Evolutionary conservation across 2,113 vertebrate genomes (phyloP).

Genomic region (Lepisosteus oculatus): DNA sequence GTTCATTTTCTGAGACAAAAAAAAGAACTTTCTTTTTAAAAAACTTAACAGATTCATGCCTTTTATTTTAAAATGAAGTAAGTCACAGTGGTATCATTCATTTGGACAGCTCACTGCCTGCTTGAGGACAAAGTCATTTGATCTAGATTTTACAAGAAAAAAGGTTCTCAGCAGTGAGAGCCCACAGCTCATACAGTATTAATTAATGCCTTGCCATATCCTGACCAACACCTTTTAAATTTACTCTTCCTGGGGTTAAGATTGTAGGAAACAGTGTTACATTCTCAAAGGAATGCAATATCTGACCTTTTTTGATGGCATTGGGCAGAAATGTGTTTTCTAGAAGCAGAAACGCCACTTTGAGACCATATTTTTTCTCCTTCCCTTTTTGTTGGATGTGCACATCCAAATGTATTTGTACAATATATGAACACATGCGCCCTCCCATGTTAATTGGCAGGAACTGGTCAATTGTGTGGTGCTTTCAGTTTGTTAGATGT

Average conservation of each 20-base stretch:
- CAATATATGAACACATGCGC: too few species aligned
- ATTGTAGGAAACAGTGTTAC: neutral
- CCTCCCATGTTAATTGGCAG: too few species aligned
- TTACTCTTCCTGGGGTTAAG: neutral
- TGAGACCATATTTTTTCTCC: too few species aligned
- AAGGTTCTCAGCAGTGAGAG: neutral
- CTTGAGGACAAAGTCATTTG: constrained; percentile 53
- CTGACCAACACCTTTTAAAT: neutral
- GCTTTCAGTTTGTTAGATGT: too few species aligned
- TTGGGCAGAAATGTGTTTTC: neutral
- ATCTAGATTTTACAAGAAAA: constrained; percentile 39
- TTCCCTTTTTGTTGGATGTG: too few species aligned
- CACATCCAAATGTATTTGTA: too few species aligned
- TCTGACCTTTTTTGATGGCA: neutral
- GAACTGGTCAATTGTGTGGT: too few species aligned
- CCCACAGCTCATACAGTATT: neutral
- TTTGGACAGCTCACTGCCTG: constrained; percentile 45
- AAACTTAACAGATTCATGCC: constrained; percentile 43
- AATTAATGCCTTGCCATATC: neutral
- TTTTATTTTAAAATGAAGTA: constrained; percentile 49
- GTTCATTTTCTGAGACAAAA: too few species aligned
- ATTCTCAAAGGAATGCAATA: too few species aligned
- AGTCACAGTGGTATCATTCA: constrained; percentile 47
- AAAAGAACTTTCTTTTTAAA: too few species aligned
- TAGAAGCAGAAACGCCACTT: too few species aligned